A percentile compares a stretch with the other conserved stretches of the same genome.
These are phyloP conservation scores for Oceanites oceanicus DNA, from an alignment of 2,113 vertebrate species.

Conservation along the genomic window DNA sequence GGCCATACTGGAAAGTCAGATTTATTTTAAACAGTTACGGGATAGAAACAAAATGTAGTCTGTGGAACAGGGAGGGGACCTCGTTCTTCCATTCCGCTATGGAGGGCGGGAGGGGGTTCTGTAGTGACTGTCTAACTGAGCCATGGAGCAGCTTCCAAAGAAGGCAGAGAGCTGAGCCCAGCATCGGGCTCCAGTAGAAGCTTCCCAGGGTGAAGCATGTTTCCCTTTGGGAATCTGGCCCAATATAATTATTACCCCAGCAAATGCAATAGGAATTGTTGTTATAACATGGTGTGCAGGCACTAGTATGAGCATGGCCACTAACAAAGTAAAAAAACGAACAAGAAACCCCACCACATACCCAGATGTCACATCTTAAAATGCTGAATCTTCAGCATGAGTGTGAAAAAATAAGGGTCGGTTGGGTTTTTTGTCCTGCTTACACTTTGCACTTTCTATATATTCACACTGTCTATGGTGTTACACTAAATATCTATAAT, in stretches of 20 bases:
- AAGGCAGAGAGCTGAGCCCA: not conserved
- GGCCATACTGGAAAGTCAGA: not conserved
- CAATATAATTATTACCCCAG: not conserved
- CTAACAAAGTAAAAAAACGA: not conserved
- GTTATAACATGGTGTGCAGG: not conserved
- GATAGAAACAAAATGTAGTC: not conserved
- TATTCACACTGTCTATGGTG: not conserved
- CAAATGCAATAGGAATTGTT: not conserved
- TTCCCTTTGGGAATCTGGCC: not conserved
- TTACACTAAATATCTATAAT: not conserved
- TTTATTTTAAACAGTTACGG: not conserved
- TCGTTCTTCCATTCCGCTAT: not conserved
- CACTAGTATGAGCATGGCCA: not conserved
- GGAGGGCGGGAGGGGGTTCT: too few species aligned
- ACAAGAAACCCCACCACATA: not conserved
- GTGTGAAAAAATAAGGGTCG: not conserved
- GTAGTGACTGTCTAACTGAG: not conserved
- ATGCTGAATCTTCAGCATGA: not conserved
- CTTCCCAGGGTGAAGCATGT: fast-evolving
- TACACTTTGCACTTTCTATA: not conserved
- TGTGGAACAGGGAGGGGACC: not conserved
- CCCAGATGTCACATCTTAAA: not conserved
- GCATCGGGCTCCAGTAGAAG: not conserved
- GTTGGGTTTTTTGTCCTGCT: not conserved
- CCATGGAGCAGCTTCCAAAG: not conserved